These are phyloP conservation scores for Haliclona indistincta DNA, from an alignment of 37 sponge, comb jelly and placozoan genomes.

Conservation along the genomic window DNA sequence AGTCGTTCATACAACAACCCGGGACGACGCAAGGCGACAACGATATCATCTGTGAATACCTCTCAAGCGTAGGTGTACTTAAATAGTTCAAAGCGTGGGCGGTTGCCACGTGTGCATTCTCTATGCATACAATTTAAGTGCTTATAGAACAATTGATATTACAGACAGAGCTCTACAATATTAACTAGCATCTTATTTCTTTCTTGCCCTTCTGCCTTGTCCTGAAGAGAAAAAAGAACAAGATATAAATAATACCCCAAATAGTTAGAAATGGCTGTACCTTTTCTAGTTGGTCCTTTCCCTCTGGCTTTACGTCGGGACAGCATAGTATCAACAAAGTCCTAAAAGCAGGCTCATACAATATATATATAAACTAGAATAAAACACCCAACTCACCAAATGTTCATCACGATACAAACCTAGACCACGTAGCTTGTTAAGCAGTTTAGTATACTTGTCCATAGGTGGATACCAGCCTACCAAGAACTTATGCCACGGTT, in stretches of 20 bases:
- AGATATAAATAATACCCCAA: neutral
- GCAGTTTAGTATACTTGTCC: conserved; percentile 40
- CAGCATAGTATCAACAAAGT: conserved; percentile 67
- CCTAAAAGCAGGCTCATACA: conserved; percentile 3
- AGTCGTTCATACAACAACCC: no score
- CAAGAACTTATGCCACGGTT: conserved; percentile 46
- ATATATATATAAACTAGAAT: neutral
- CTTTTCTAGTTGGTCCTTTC: conserved; percentile 76
- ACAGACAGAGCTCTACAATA: no score
- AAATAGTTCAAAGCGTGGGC: no score
- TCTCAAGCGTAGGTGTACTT: no score
- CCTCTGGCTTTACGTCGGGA: conserved; percentile 55
- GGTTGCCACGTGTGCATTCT: no score
- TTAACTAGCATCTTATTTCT: no score
- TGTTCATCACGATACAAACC: conserved; percentile 86
- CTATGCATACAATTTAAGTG: no score
- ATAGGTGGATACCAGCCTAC: conserved; percentile 76
- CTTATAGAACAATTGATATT: no score
- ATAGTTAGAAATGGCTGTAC: conserved; percentile 19
- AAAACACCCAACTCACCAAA: conserved; percentile 19
- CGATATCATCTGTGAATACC: no score
- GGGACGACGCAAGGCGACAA: no score
- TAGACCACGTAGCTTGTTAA: conserved; percentile 45
- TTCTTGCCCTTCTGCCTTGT: conserved; percentile 42
- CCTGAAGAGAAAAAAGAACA: conserved; percentile 7